These are phyloP conservation scores for Myripristis jacobus DNA, from an alignment of 2,797 vertebrate genomes.

Conservation along the genomic window DNA sequence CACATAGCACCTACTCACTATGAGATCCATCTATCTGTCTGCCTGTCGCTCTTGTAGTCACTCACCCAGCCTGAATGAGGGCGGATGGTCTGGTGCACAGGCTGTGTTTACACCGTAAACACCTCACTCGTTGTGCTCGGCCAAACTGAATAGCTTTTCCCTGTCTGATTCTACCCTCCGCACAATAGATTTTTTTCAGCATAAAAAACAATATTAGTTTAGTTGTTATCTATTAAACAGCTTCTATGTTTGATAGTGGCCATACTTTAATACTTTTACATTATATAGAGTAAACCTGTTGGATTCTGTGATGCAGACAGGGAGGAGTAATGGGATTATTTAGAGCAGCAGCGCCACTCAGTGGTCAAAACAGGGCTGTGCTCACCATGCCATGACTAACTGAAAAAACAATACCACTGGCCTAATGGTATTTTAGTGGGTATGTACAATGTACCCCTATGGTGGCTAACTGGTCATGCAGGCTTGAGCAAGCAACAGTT, in stretches of 20 bases:
- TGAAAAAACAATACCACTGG: not conserved
- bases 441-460: not conserved
- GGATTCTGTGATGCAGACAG: conserved; percentile 2
- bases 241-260: not conserved
- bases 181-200: conserved; percentile 4
- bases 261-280: not conserved
- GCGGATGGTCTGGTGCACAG: conserved; percentile 22
- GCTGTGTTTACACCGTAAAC: conserved; percentile 59
- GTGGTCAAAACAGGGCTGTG: conserved; percentile 52
- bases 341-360: conserved; percentile 61
- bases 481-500: conserved; percentile 9
- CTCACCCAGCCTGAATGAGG: conserved; percentile 7
- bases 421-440: not conserved
- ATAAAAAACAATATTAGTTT: not conserved
- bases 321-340: conserved; percentile 29
- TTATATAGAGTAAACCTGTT: not conserved
- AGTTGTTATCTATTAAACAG: not conserved
- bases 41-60: conserved; percentile 13
- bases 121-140: conserved; percentile 24
- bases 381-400: not conserved
- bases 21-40: conserved; percentile 17
- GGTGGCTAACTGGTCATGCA: conserved; percentile 4
- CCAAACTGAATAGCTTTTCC: conserved; percentile 30
- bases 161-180: not conserved
- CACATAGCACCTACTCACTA: conserved; percentile 38